A percentile compares a stretch with the other conserved stretches of the same genome.
Conservation (phyloP, 2,888 invertebrate genomes). For the Drosophila neonasuta region DNA sequence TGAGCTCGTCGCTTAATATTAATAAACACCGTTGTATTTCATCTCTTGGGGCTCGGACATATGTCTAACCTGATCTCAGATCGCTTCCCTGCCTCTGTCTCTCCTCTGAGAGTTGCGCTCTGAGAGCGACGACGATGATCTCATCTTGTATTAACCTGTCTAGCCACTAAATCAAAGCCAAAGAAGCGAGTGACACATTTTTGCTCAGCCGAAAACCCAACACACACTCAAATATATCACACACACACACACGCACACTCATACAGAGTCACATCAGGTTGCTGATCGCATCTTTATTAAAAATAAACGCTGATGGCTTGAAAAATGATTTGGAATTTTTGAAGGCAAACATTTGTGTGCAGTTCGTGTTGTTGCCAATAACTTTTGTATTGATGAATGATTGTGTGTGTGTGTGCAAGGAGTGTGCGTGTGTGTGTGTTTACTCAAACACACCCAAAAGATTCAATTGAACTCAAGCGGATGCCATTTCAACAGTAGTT, state of each 20-base stretch:
- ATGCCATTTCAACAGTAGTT: slow-evolving; percentile 50
- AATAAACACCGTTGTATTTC: slow-evolving; percentile 31
- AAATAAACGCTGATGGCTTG: slow-evolving; percentile 71
- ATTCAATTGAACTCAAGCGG: slow-evolving; percentile 45
- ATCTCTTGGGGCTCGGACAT: slow-evolving; percentile 11
- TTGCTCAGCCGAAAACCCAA: slow-evolving; percentile 46
- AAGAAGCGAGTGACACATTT: slow-evolving; percentile 75
- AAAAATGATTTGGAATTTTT: slow-evolving; percentile 45
- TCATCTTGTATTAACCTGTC: slow-evolving; percentile 74
- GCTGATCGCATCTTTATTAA: slow-evolving; percentile 72
- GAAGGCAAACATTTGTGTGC: slow-evolving; percentile 50
- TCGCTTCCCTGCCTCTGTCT: slow-evolving; percentile 3
- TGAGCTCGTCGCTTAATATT: slow-evolving; percentile 12
- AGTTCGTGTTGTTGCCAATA: slow-evolving; percentile 6
- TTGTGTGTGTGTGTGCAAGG: slow-evolving; percentile 2
- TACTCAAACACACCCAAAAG: slow-evolving; percentile 37
- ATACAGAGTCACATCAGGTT: slow-evolving; percentile 19
- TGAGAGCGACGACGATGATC: slow-evolving; percentile 58
- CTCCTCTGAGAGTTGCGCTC: not conserved
- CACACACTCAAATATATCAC: slow-evolving; percentile 18
- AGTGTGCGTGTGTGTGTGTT: slow-evolving; percentile 6
- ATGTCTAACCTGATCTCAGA: slow-evolving; percentile 17
- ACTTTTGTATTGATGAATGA: slow-evolving; percentile 1
- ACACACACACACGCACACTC: slow-evolving; percentile 16
- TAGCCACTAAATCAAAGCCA: slow-evolving; percentile 76